Conservation (phyloP, 1,140 invertebrate genomes). For the Papilio machaon region DNA sequence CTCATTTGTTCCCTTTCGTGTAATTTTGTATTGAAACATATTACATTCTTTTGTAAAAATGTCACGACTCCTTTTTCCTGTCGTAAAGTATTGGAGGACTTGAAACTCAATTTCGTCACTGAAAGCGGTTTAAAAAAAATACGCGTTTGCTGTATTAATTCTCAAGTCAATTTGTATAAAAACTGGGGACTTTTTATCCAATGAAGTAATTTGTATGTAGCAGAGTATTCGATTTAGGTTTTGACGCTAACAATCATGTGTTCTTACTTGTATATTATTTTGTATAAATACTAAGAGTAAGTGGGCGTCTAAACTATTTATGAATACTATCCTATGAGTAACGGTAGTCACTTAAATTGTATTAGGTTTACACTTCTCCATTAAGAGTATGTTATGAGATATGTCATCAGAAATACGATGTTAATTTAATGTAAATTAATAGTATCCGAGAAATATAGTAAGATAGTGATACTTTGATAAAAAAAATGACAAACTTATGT, state of each 20-base stretch:
- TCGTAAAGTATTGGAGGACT: conserved; percentile 15
- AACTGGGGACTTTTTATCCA: neutral
- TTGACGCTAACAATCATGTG: too few relatives aligned
- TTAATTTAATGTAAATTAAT: neutral
- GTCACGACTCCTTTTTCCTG: conserved; percentile 16
- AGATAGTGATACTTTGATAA: neutral
- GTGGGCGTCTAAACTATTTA: too few relatives aligned
- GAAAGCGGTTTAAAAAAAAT: conserved; percentile 22
- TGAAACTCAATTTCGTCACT: conserved; percentile 16
- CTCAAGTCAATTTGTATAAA: conserved; percentile 1
- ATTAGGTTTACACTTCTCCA: too few relatives aligned
- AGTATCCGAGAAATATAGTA: neutral
- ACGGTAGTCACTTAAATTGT: too few relatives aligned
- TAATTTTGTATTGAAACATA: conserved; percentile 21
- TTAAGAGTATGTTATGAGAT: too few relatives aligned
- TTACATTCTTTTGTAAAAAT: conserved; percentile 24
- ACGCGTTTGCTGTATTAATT: conserved; percentile 11
- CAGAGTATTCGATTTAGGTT: too few relatives aligned
- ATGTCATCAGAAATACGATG: too few relatives aligned
- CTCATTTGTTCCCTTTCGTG: conserved; percentile 12
- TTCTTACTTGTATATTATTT: too few relatives aligned
- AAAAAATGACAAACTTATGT: conserved; percentile 5
- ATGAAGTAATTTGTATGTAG: neutral
- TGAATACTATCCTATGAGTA: too few relatives aligned
- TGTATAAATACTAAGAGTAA: too few relatives aligned